Percentiles rank a stretch among this genome's conserved stretches.
Evolutionary conservation across 2,113 vertebrate species (phyloP).

Genomic region (Mesocricetus auratus): DNA sequence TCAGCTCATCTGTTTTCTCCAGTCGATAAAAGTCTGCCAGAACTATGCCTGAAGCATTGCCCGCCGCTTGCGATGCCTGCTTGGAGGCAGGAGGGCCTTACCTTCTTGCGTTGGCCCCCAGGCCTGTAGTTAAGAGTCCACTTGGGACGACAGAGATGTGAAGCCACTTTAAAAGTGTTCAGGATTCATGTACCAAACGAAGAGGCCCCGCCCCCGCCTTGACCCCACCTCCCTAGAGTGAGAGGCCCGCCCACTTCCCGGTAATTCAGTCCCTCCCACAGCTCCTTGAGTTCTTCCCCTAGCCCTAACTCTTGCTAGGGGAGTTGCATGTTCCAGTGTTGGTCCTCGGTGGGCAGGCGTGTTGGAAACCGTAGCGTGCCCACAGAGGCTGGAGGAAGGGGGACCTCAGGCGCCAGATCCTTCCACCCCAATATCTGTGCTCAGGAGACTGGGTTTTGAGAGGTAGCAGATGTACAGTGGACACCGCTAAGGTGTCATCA

Average conservation of each 20-base stretch:
- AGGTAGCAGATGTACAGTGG: not conserved
- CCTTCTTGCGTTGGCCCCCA: not conserved
- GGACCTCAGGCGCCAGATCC: not conserved
- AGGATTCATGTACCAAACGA: not conserved
- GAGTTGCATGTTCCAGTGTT: not conserved
- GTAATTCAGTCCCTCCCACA: too few relatives aligned
- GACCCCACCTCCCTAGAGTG: too few relatives aligned
- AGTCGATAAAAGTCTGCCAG: not conserved
- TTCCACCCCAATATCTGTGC: not conserved
- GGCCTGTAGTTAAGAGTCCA: not conserved
- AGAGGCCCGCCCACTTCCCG: not conserved
- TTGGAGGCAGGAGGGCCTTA: not conserved
- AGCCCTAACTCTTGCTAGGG: not conserved
- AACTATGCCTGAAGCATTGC: not conserved
- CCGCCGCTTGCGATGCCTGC: too few relatives aligned
- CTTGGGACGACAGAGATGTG: not conserved
- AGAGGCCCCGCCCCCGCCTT: not conserved
- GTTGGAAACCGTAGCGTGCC: constrained; percentile 62
- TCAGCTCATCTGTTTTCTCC: not conserved
- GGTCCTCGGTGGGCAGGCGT: not conserved
- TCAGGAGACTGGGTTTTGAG: too few relatives aligned
- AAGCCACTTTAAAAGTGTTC: not conserved
- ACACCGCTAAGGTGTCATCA: not conserved
- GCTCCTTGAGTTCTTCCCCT: not conserved
- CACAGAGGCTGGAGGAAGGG: not conserved